These are phyloP conservation scores for Cantharis rustica DNA, from an alignment of 2,888 invertebrate species.

Conservation along the genomic window DNA sequence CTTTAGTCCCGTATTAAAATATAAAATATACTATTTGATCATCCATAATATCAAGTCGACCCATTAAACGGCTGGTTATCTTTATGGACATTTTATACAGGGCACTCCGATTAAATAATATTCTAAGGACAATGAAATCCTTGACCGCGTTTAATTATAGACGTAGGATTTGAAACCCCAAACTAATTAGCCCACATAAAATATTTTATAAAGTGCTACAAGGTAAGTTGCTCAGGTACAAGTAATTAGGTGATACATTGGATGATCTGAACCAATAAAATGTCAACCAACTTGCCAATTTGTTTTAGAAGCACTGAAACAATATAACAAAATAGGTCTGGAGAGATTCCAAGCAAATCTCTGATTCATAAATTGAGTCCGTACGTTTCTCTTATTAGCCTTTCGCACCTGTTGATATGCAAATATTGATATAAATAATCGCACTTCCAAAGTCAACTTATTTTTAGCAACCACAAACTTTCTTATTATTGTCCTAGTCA, in stretches of 20 bases:
- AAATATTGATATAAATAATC: slow-evolving; percentile 18
- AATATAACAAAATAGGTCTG: neutral
- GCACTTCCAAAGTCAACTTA: neutral
- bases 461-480: neutral
- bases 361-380: slow-evolving; percentile 27
- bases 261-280: neutral
- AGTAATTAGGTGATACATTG: neutral
- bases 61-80: too few species aligned
- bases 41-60: too few species aligned
- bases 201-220: neutral
- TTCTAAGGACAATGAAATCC: neutral
- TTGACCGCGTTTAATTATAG: neutral
- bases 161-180: neutral
- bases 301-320: neutral
- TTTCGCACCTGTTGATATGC: slow-evolving; percentile 29
- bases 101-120: too few species aligned
- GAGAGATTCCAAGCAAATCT: slow-evolving; percentile 25
- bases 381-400: slow-evolving; percentile 16
- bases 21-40: too few species aligned
- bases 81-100: too few species aligned
- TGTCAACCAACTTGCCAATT: neutral
- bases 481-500: neutral
- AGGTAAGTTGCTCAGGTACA: neutral
- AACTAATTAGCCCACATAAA: neutral
- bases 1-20: too few species aligned